Evolutionary conservation across 2,888 invertebrate species (phyloP).

Genomic region (Synanthedon vespiformis): DNA sequence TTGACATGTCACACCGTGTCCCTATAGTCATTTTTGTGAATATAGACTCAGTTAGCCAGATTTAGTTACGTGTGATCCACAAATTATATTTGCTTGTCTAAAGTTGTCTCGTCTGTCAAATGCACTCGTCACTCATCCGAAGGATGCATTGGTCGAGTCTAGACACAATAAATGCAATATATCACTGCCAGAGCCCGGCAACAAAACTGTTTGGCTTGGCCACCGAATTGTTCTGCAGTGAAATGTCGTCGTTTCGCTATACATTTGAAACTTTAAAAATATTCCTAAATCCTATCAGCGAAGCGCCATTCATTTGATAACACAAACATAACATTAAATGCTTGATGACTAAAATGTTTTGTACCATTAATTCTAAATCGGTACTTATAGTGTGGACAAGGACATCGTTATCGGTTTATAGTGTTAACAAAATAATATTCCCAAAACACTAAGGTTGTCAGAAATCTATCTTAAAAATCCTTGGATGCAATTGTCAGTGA

Average conservation of each 20-base stretch:
- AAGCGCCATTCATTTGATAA: neutral
- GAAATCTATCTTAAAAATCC: no score
- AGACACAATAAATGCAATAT: conserved; percentile 38
- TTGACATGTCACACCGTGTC: conserved; percentile 29
- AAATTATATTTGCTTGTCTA: neutral
- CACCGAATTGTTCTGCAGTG: conserved; percentile 11
- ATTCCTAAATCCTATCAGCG: neutral
- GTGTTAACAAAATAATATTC: no score
- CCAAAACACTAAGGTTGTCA: no score
- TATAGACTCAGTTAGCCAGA: conserved; percentile 5
- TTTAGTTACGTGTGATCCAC: neutral
- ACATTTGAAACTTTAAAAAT: neutral
- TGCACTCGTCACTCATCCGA: conserved; percentile 26
- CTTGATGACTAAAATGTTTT: no score
- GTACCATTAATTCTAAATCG: no score
- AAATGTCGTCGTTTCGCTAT: neutral
- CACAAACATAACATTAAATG: neutral
- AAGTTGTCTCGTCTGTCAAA: conserved; percentile 24
- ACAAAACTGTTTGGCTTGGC: conserved; percentile 32
- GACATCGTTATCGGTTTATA: no score
- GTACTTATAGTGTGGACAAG: no score
- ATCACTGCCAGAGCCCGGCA: conserved; percentile 36
- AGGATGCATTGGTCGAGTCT: conserved; percentile 25
- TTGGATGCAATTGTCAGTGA: no score
- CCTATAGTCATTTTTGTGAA: conserved; percentile 20